Conservation (phyloP, 1,140 invertebrate species). For the Trachelipus rathkii region DNA sequence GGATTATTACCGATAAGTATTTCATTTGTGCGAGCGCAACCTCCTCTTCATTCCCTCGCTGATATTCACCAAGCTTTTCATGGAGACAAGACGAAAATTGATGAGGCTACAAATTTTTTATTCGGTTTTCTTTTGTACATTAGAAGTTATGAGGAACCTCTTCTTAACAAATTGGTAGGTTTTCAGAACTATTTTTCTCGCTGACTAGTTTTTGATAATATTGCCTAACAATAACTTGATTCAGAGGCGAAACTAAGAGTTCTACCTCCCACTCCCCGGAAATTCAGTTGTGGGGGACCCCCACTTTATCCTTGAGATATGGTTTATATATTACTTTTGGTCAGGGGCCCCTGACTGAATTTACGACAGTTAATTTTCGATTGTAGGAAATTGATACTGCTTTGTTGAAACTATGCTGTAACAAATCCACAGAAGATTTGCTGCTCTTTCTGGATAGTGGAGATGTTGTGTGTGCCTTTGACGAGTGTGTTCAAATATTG, state of each 20-base stretch:
- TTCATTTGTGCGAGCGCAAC: slow-evolving; percentile 48
- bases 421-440: slow-evolving; percentile 49
- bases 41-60: slow-evolving; percentile 54
- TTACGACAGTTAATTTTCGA: slow-evolving; percentile 18
- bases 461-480: slow-evolving; percentile 51
- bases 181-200: background rate
- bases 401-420: slow-evolving; percentile 54
- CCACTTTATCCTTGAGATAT: no score
- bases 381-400: slow-evolving; percentile 54
- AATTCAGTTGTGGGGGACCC: no score
- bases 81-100: slow-evolving; percentile 48
- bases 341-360: no score
- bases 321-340: no score
- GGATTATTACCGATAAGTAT: slow-evolving; percentile 49
- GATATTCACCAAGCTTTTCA: slow-evolving; percentile 52
- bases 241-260: no score
- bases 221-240: no score
- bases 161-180: slow-evolving; percentile 33
- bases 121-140: slow-evolving; percentile 28
- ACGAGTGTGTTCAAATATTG: slow-evolving; percentile 52
- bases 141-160: slow-evolving; percentile 25
- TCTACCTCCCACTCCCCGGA: no score
- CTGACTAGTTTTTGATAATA: background rate
- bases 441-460: slow-evolving; percentile 48
- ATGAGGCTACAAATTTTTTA: slow-evolving; percentile 51